Conservation (phyloP, 2,797 vertebrate species). For the Tadarida brasiliensis region DNA sequence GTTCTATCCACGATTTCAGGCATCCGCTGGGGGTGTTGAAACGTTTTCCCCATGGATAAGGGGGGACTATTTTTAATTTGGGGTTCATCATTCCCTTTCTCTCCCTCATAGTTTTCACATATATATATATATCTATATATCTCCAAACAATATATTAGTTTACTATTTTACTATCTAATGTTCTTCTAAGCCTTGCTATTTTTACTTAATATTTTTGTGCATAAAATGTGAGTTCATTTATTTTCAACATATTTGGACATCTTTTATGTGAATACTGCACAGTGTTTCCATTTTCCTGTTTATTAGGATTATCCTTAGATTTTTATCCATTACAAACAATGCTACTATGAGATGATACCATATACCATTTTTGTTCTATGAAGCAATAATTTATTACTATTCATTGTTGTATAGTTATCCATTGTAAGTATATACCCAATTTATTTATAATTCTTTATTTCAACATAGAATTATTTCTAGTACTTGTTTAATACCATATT, state of each 20-base stretch:
- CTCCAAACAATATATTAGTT: not conserved
- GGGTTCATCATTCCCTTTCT: not conserved
- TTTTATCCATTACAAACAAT: conserved; percentile 9
- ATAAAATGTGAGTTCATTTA: conserved; percentile 16
- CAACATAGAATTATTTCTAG: not conserved
- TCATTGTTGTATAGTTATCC: not conserved
- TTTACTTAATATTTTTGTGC: not conserved
- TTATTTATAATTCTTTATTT: not conserved
- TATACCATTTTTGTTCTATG: not conserved
- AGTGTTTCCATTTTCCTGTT: not conserved
- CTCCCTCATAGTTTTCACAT: not conserved
- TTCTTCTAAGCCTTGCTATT: conserved; percentile 32
- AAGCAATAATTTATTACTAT: not conserved
- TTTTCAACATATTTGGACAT: conserved; percentile 5
- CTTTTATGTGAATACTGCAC: not conserved
- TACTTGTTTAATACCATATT: not conserved
- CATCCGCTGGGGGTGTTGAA: not conserved
- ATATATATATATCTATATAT: not conserved
- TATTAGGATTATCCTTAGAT: not conserved
- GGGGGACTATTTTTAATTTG: not conserved
- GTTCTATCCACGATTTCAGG: not conserved
- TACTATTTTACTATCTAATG: not conserved
- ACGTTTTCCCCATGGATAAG: not conserved
- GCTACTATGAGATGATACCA: not conserved
- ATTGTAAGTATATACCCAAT: not conserved